Evolutionary conservation across 2,888 invertebrate genomes (phyloP), one percentile per base, ranked within the genome.

Genomic region (Lithodes maja): DNA sequence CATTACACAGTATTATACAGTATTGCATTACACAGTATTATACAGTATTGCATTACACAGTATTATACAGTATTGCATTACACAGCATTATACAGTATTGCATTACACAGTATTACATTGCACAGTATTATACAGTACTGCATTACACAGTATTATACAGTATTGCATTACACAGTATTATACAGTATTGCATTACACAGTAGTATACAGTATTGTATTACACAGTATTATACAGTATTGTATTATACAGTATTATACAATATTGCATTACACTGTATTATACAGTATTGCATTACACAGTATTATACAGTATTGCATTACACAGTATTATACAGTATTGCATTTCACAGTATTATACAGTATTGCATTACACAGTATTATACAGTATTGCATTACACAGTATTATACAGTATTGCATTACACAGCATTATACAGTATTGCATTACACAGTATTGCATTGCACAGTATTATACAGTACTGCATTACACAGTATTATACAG

Each of bases 291-390:
- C 15, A 75, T 49, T 75, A 1, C 75, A 75, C 15, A 9, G 15
- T 15, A 75, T 15, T 75, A 75, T 15, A 75, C 75, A 7, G 12
- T 12, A 61, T 12, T 61, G 1, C n/a, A 61, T 12, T 7, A 1
- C 1, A 61, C 61, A 61, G 61, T 61, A 61, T 61, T 75, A 75
- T 15, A 75, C 75, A 9, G 15, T 3, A 52, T 54, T 80, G 55
- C 82, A 55, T 61, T 82, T 55, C 82, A 82, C 82, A 15, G n/a
- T 50, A 82, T 50, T 50, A 82, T 61, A 82, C 82, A 0, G 55
- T 17, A n/a, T 61, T 61, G n/a, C 82, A 82, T 54, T 1, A 1
- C 61, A 80, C 81, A 3, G 53, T 54, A 80, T 15, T 80, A 52
- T 54, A 53, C 53, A 53, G 53, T 54, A 80, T 7, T 5, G 12